Evolutionary conservation across 2,113 vertebrate species (phyloP), one percentile per base, ranked within the genome.

Genomic region (Gallinago undulata): DNA sequence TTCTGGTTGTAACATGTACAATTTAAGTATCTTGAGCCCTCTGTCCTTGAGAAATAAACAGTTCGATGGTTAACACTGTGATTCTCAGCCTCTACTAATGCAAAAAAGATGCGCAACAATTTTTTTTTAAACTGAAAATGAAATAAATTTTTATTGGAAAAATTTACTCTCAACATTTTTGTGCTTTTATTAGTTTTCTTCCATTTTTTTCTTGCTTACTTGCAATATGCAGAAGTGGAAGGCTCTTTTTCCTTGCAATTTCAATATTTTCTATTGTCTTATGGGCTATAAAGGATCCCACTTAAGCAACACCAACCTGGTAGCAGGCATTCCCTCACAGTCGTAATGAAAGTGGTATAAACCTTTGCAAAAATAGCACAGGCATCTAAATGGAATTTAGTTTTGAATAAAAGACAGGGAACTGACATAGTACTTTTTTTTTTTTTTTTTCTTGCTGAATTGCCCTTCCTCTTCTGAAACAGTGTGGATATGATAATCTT

Each of bases 111-210:
- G 50, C 67, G 33, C 15, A 59, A 48, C 1, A 7, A 1, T 24
- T 86, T 25, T 60, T 75, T 35, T 47, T 50, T 2, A 5, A 56
- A 66, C 2, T 37, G 7, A 37, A 77, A 84, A 72, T 50, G 4
- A 63, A 59, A 53, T 30, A 1, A 53, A 55, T 2, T 43, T 81
- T 77, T 74, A 70, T 67, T 67, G 6, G 17, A 77, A 86, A 66
- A 0, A 1, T 43, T 57, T 76, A 14, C 22, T 56, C 11, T 73
- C 4, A n/a, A 27, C 0, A 6, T 25, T 56, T 63, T 68, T 50
- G 3, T 25, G 51, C 3, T 48, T 68, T 10, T 48, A 43, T 55
- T 75, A 11, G 9, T 72, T 72, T 51, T 6, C 1, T 25, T 70
- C 1, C 8, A 39, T 18, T 48, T 72, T 48, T 77, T 60, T 14